A percentile compares a stretch with the other conserved stretches of the same genome.
Conservation (phyloP, 1,140 invertebrate genomes). For the Protaetia brevitarsis region DNA sequence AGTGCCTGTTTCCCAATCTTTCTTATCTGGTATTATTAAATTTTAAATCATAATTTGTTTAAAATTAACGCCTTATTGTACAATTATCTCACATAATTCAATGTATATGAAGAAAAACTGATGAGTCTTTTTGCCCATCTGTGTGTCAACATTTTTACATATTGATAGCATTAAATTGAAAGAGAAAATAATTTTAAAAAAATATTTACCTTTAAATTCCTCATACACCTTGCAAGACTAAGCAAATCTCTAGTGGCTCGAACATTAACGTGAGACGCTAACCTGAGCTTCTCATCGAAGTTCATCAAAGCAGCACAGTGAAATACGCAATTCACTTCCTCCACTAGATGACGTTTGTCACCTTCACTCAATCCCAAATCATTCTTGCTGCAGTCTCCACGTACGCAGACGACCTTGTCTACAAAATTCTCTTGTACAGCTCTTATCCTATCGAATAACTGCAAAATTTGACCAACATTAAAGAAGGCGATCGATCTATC, state of each 20-base stretch:
- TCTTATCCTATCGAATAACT: neutral
- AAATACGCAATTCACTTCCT: conserved; percentile 60
- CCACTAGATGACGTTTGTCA: conserved; percentile 46
- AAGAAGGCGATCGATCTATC: too few relatives aligned
- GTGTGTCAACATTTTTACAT: too few relatives aligned
- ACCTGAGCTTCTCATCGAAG: conserved; percentile 65
- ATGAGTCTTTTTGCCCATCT: too few relatives aligned
- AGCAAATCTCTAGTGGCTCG: conserved; percentile 62
- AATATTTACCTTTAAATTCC: conserved; percentile 60
- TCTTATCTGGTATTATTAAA: too few relatives aligned
- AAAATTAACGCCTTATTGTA: too few relatives aligned
- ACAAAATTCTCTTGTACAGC: neutral
- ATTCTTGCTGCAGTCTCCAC: conserved; percentile 25
- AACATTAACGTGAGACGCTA: conserved; percentile 66
- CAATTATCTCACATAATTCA: too few relatives aligned
- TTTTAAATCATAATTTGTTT: too few relatives aligned
- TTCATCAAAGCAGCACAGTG: conserved; percentile 66
- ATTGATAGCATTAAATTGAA: too few relatives aligned
- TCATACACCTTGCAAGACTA: conserved; percentile 62
- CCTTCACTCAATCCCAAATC: conserved; percentile 25
- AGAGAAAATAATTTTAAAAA: too few relatives aligned
- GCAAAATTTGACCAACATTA: neutral
- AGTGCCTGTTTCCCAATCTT: too few relatives aligned
- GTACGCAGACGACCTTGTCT: neutral
- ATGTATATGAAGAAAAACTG: too few relatives aligned